phyloP scores from a whole-genome alignment of 64 coral and sea anemone genomes.

The Exaiptasia diaphana region DNA sequence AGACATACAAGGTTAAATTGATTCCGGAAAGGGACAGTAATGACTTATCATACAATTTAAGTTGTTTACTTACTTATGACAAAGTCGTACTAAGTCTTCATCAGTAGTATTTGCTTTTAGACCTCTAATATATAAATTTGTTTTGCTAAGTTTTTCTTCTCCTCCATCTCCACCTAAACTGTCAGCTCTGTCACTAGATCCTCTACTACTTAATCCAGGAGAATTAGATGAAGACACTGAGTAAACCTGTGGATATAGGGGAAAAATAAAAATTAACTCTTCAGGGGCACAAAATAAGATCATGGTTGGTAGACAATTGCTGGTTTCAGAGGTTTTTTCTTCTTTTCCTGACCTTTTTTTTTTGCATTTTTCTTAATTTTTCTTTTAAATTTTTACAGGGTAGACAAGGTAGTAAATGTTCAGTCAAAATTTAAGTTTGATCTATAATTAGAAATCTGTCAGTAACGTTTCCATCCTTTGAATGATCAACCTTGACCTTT shows the following conservation, averaged over 20 bases:
- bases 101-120: constrained; percentile 91
- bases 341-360: neutral
- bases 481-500: too few relatives aligned
- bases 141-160: constrained; percentile 98
- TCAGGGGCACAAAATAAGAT: neutral
- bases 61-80: constrained; percentile 76
- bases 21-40: too few relatives aligned
- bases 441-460: too few relatives aligned
- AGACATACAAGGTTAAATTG: too few relatives aligned
- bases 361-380: neutral
- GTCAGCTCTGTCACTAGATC: constrained; percentile 27
- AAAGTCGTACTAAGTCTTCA: constrained; percentile 97
- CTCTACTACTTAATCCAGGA: constrained; percentile 24
- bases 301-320: too few relatives aligned
- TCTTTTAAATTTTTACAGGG: neutral
- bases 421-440: too few relatives aligned
- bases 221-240: neutral
- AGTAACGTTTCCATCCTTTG: too few relatives aligned
- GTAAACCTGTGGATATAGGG: neutral
- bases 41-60: too few relatives aligned
- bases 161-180: neutral
- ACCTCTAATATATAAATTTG: constrained; percentile 96
- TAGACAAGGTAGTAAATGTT: neutral
- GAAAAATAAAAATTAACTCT: neutral
- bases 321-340: too few relatives aligned